A percentile compares a stretch with the other conserved stretches of the same genome.
Conservation (phyloP, 2,888 invertebrate species). For the Parascotia fuliginaria region DNA sequence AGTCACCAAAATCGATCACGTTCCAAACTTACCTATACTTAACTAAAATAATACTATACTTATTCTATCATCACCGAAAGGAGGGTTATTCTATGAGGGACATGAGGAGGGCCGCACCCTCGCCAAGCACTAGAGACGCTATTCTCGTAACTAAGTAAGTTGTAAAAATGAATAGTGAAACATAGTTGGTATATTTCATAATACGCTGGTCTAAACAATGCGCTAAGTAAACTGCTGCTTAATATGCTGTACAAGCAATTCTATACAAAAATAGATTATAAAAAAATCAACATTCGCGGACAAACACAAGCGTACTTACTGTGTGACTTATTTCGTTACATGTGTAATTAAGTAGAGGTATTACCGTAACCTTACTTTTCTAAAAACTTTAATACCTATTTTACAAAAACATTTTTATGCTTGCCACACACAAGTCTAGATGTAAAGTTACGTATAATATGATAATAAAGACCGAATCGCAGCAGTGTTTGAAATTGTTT, state of each 20-base stretch:
- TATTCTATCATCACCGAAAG: constrained; percentile 59
- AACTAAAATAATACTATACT: constrained; percentile 17
- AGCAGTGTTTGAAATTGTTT: constrained; percentile 48
- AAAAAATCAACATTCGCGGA: constrained; percentile 12
- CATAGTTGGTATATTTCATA: constrained; percentile 8
- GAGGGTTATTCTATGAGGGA: constrained; percentile 38
- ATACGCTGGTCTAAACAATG: constrained; percentile 7
- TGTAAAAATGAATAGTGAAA: constrained; percentile 24
- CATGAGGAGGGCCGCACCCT: constrained; percentile 42
- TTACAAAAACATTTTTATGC: constrained; percentile 9
- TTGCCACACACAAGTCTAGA: constrained; percentile 8
- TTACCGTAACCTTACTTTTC: not conserved
- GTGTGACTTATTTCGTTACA: constrained; percentile 10
- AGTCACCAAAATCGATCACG: not conserved
- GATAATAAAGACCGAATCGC: constrained; percentile 25
- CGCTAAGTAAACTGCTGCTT: constrained; percentile 19
- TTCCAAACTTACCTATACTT: constrained; percentile 3
- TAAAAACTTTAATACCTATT: not conserved
- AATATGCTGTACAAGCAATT: constrained; percentile 32
- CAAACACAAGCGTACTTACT: constrained; percentile 5
- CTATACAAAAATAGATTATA: constrained; percentile 23
- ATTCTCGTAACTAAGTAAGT: constrained; percentile 31
- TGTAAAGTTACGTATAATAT: constrained; percentile 15
- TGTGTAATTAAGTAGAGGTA: constrained; percentile 8
- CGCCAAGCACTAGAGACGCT: constrained; percentile 20